phyloP scores from a whole-genome alignment of 2,113 vertebrate species.

The Festucalex cinctus region DNA sequence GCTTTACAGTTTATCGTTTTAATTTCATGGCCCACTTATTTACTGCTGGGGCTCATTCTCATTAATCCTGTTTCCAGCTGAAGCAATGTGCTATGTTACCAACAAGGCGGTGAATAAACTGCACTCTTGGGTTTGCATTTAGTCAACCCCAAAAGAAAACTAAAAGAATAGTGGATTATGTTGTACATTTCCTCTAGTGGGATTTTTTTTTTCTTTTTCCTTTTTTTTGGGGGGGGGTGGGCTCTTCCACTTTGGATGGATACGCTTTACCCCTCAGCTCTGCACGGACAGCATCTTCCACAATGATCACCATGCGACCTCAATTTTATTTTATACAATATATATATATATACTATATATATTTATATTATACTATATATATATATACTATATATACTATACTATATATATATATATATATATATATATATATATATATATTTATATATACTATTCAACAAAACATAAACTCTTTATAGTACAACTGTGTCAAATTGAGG shows the following conservation, averaged over 20 bases:
- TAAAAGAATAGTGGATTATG: slow-evolving; percentile 6
- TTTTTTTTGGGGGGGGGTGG: not conserved
- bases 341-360: too few relatives aligned
- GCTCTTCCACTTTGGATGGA: not conserved
- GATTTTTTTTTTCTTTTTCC: not conserved
- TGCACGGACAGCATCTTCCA: not conserved
- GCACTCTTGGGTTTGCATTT: not conserved
- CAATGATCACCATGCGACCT: not conserved
- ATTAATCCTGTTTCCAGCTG: slow-evolving; percentile 5
- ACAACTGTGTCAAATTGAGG: too few relatives aligned
- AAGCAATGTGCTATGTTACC: slow-evolving; percentile 1
- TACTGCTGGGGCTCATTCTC: not conserved
- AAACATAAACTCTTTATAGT: too few relatives aligned
- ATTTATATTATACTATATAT: too few relatives aligned
- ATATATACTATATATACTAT: too few relatives aligned
- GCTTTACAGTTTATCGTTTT: not conserved
- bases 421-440: too few relatives aligned
- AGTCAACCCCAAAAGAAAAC: slow-evolving; percentile 4
- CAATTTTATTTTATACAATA: too few relatives aligned
- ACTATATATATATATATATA: too few relatives aligned
- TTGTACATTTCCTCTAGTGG: not conserved
- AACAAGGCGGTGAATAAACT: slow-evolving; percentile 3
- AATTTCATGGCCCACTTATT: slow-evolving; percentile 4
- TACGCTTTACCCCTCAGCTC: not conserved
- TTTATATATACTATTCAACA: too few relatives aligned